Evolutionary conservation across 2,888 invertebrate species (phyloP).

Genomic region (Pedicia rivosa): DNA sequence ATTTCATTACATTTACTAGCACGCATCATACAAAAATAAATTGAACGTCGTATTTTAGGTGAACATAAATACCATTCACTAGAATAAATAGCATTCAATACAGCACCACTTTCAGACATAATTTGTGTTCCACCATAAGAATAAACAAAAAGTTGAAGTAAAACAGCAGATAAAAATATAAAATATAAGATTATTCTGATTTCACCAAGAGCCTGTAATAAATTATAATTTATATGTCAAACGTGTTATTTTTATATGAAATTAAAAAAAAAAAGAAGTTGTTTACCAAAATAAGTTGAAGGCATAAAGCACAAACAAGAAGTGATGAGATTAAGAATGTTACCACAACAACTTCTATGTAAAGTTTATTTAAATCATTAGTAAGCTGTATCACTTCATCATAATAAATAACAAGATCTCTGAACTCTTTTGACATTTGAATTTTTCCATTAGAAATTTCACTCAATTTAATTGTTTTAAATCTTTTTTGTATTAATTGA

Average conservation of each 20-base stretch:
- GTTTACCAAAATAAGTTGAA: slow-evolving; percentile 1
- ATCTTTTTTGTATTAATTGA: not conserved
- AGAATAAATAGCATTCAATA: not conserved
- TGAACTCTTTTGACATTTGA: not conserved
- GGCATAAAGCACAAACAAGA: slow-evolving; percentile 2
- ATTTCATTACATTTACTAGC: not conserved
- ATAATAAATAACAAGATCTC: not conserved
- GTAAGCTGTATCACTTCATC: not conserved
- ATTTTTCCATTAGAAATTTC: not conserved
- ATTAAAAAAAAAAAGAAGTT: not conserved
- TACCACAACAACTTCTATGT: not conserved
- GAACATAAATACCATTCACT: not conserved
- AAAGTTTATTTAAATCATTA: not conserved
- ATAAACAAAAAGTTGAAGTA: slow-evolving; percentile 4
- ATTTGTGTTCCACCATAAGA: slow-evolving; percentile 1
- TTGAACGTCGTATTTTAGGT: not conserved
- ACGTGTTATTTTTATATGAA: not conserved
- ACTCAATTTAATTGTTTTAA: not conserved
- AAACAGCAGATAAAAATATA: not conserved
- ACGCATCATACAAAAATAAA: not conserved
- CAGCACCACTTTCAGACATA: too few relatives aligned
- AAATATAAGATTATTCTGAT: not conserved
- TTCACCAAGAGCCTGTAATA: not conserved
- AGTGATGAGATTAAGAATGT: slow-evolving; percentile 2
- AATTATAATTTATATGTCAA: not conserved